Percentiles rank a stretch among this genome's conserved stretches.
phyloP scores from a whole-genome alignment of 2,113 vertebrate species.

The Lophotis ruficrista region DNA sequence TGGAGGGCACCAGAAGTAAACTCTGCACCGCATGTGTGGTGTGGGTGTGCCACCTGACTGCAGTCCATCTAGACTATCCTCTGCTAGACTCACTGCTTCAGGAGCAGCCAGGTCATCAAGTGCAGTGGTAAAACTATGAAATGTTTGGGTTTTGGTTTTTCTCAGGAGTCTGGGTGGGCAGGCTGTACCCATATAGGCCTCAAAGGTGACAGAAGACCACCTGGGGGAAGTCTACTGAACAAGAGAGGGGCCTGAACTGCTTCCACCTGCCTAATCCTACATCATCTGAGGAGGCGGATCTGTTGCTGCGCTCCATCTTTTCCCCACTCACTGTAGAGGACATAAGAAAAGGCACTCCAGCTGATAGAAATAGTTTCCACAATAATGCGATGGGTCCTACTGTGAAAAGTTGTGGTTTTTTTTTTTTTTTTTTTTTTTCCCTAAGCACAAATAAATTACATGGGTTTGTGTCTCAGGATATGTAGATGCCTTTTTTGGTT shows the following conservation, averaged over 20 bases:
- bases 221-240: background rate
- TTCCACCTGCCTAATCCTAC: background rate
- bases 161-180: background rate
- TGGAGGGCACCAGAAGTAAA: background rate
- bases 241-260: background rate
- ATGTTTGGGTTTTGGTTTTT: background rate
- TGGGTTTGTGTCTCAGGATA: background rate
- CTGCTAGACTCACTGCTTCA: background rate
- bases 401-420: background rate
- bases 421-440: background rate
- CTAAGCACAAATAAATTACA: background rate
- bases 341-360: background rate
- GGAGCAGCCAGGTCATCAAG: background rate
- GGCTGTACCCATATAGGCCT: background rate
- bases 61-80: background rate
- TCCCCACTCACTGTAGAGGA: background rate
- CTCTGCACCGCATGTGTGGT: accelerated
- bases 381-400: background rate
- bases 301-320: background rate
- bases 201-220: background rate
- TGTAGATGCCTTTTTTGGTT: background rate
- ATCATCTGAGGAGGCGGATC: background rate
- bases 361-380: background rate
- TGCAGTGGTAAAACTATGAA: background rate
- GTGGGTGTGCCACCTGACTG: background rate